phyloP scores from a whole-genome alignment of 2,888 invertebrate species.

The Beris morrisii region DNA sequence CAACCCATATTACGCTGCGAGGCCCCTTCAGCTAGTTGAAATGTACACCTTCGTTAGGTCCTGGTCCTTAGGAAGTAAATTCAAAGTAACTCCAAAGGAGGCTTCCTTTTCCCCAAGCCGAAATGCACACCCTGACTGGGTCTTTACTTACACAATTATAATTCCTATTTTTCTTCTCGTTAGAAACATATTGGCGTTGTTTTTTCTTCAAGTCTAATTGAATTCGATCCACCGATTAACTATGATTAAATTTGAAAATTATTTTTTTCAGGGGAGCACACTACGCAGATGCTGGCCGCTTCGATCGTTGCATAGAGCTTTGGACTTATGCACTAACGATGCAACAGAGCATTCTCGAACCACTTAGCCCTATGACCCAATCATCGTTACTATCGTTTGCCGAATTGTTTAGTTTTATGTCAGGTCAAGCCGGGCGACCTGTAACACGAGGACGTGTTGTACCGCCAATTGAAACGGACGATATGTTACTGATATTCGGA shows the following conservation, averaged over 20 bases:
- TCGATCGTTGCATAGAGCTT: slow-evolving; percentile 86
- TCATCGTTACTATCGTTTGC: slow-evolving; percentile 92
- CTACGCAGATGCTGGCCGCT: slow-evolving; percentile 93
- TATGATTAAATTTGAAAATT: slow-evolving; percentile 11
- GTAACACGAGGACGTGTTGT: slow-evolving; percentile 70
- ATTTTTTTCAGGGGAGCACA: slow-evolving; percentile 71
- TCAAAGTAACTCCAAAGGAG: no score
- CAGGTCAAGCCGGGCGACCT: slow-evolving; percentile 79
- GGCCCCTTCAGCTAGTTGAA: no score
- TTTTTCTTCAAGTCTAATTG: no score
- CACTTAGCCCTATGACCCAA: slow-evolving; percentile 92
- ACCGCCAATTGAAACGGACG: slow-evolving; percentile 78
- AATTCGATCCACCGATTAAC: no score
- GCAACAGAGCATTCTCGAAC: slow-evolving; percentile 91
- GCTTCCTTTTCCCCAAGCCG: no score
- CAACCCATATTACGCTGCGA: no score
- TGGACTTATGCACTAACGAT: slow-evolving; percentile 98
- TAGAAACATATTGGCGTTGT: no score
- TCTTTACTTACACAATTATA: no score
- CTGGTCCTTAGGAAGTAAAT: no score
- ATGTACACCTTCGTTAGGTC: no score
- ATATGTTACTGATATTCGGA: slow-evolving; percentile 79
- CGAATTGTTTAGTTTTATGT: slow-evolving; percentile 93
- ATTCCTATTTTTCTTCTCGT: no score
- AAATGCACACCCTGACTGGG: no score